phyloP scores from a whole-genome alignment of 2,113 vertebrate genomes.

The Corythaixoides concolor region DNA sequence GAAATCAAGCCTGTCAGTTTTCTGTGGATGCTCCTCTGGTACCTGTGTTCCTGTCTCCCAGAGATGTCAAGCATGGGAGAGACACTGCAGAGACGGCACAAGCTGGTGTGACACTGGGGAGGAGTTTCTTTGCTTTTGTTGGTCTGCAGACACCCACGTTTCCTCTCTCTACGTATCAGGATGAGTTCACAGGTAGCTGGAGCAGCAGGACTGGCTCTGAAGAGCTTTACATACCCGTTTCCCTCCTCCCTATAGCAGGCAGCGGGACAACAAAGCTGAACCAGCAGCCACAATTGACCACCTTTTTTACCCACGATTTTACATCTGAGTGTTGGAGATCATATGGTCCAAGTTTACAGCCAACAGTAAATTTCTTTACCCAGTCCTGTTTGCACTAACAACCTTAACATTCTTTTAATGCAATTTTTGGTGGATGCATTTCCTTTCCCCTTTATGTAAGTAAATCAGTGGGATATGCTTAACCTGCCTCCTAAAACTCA shows the following conservation, averaged over 20 bases:
- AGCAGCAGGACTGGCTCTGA: not conserved
- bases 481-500: conserved; percentile 31
- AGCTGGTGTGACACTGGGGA: not conserved
- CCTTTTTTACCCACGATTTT: not conserved
- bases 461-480: not conserved
- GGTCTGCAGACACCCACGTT: not conserved
- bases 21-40: not conserved
- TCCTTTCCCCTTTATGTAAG: not conserved
- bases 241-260: not conserved
- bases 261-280: not conserved
- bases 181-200: not conserved
- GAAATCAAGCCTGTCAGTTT: not conserved
- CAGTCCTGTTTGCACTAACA: not conserved
- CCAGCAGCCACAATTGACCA: not conserved
- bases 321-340: not conserved
- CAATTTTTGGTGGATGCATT: not conserved
- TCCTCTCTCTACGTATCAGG: not conserved
- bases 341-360: conserved; percentile 27
- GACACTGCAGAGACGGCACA: not conserved
- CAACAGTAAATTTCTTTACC: conserved; percentile 22
- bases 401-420: not conserved
- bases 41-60: not conserved
- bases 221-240: not conserved
- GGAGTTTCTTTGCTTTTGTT: not conserved
- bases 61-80: not conserved